These are phyloP conservation scores for Synanthedon andrenaeformis DNA, from an alignment of 2,888 invertebrate species.

Conservation along the genomic window DNA sequence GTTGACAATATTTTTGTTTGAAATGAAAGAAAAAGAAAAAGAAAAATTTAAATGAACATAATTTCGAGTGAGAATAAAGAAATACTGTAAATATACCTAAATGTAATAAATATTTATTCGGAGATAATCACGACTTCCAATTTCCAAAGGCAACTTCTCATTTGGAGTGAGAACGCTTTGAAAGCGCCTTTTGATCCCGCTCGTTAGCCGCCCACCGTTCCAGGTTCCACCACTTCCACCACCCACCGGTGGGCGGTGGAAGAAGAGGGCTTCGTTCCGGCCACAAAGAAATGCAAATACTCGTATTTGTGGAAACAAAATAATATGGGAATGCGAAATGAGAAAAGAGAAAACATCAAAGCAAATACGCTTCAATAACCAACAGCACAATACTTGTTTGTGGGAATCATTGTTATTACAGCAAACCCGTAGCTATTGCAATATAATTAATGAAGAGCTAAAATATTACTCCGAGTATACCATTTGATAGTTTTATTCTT, in stretches of 20 bases:
- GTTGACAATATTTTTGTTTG: no score
- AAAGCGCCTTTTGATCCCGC: conserved; percentile 21
- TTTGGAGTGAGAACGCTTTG: conserved; percentile 17
- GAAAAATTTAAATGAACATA: no score
- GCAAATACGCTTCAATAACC: conserved; percentile 35
- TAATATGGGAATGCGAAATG: conserved; percentile 60
- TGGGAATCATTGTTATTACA: neutral
- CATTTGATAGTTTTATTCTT: no score
- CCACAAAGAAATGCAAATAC: conserved; percentile 5
- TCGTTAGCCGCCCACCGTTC: conserved; percentile 12
- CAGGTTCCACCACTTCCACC: no score
- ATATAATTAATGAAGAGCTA: no score
- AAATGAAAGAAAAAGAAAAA: no score
- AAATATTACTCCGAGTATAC: no score
- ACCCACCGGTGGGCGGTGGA: neutral
- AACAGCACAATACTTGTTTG: neutral
- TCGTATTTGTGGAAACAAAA: conserved; percentile 32
- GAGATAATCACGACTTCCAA: conserved; percentile 43
- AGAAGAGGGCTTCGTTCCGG: conserved; percentile 5
- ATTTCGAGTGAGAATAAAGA: conserved; percentile 12
- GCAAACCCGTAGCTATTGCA: no score
- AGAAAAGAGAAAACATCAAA: conserved; percentile 48
- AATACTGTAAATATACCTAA: conserved; percentile 26
- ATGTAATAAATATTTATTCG: no score
- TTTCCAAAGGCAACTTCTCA: conserved; percentile 42